These are phyloP conservation scores for Antennarius maculatus DNA, from an alignment of 2,797 vertebrate genomes.

Conservation along the genomic window DNA sequence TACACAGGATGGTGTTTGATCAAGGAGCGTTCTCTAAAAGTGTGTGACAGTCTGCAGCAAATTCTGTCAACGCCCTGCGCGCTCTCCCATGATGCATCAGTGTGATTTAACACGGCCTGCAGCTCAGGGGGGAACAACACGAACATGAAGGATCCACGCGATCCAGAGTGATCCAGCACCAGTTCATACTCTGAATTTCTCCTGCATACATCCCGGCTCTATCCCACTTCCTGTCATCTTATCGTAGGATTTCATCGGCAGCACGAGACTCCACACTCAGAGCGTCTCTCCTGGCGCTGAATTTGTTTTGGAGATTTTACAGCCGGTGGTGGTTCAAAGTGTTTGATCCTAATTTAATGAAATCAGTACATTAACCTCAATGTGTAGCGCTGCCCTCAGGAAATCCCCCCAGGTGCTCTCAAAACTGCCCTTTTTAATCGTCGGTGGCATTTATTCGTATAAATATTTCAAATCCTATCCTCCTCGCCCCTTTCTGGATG, in stretches of 20 bases:
- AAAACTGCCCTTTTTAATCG: slow-evolving; percentile 13
- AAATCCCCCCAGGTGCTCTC: slow-evolving; percentile 43
- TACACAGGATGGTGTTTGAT: slow-evolving; percentile 61
- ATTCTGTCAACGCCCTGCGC: slow-evolving; percentile 57
- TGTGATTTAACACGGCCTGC: slow-evolving; percentile 44
- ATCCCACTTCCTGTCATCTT: neutral
- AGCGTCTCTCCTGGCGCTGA: slow-evolving; percentile 3
- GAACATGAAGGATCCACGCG: slow-evolving; percentile 49
- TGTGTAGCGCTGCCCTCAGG: slow-evolving; percentile 26
- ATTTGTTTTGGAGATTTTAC: slow-evolving; percentile 31
- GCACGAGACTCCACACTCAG: neutral
- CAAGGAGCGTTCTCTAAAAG: slow-evolving; percentile 57
- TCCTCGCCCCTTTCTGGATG: slow-evolving; percentile 44
- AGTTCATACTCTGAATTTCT: slow-evolving; percentile 10
- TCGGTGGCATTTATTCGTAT: slow-evolving; percentile 13
- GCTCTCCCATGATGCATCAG: slow-evolving; percentile 55
- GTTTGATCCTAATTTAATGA: slow-evolving; percentile 57
- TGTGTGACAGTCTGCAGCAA: slow-evolving; percentile 63
- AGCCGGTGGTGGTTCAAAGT: slow-evolving; percentile 15
- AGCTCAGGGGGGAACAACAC: slow-evolving; percentile 57
- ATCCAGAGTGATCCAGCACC: slow-evolving; percentile 19
- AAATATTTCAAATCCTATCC: slow-evolving; percentile 39
- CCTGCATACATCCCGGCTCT: neutral
- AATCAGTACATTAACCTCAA: slow-evolving; percentile 53
- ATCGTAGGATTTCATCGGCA: slow-evolving; percentile 22